Evolutionary conservation across 2,888 invertebrate species (phyloP), one percentile per base, ranked within the genome.

Genomic region (Philopedon plagiatum): DNA sequence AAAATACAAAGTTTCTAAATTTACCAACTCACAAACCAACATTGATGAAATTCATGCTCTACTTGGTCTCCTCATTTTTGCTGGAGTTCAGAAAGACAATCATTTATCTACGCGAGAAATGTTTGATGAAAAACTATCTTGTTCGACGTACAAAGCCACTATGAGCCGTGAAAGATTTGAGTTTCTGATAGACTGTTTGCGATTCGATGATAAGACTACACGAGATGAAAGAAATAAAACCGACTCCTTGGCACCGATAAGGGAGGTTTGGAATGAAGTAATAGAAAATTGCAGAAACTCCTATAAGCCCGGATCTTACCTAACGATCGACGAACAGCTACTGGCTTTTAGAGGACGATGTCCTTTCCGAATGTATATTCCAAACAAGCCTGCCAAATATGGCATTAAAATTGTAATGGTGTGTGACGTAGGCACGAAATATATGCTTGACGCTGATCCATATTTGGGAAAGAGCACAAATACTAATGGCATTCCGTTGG

Each of bases 401-500:
- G 81, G 80, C 0, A 74, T 83, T 18, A 82, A 82, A 73, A 75
- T 82, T 57, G 75, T 74, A 63, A 79, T 82, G 79, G 58, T 82
- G 58, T 80, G 79, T 66, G 81, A 81, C 74, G 71, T 67, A 60
- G 69, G 75, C 1, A 77, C 80, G 5, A 74, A 77, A 37, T 82
- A 82, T 69, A 78, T 83, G 80, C 68, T 79, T 37, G 77, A 81
- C 71, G 79, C 76, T 23, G 76, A 64, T 46, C 79, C 80, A 39
- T 82, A 82, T 69, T 63, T 81, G 54, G 80, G 78, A 64, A 81
- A 80, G 77, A 67, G 51, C 21, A 80, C 80, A n/a, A 69, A 79
- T 32, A 79, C 80, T 21, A 67, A 76, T 68, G 78, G 78, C 13
- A 57, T 76, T 29, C 79, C 79, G n/a, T 74, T 77, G 54, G 78